Evolutionary conservation across 2,113 vertebrate species (phyloP).

Genomic region (Chloropsis cyanopogon): DNA sequence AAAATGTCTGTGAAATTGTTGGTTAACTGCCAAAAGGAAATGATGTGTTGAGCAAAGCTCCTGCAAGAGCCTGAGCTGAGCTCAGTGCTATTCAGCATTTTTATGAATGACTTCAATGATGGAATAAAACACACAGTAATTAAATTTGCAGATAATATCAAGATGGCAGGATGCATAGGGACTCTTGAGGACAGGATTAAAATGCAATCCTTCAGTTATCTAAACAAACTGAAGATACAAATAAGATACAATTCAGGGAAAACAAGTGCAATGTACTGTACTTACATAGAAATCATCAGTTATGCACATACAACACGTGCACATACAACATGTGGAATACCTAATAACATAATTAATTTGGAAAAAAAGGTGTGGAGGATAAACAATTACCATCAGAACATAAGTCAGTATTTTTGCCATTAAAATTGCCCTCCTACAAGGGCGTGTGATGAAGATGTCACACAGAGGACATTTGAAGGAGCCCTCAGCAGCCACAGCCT

Average conservation of each 20-base stretch:
- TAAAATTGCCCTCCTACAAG: background rate
- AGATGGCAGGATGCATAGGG: background rate
- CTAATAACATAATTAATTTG: background rate
- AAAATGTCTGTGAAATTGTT: background rate
- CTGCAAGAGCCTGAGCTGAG: background rate
- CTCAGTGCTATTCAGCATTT: conserved; percentile 11
- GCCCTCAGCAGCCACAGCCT: background rate
- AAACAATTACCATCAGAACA: background rate
- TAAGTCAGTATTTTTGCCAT: background rate
- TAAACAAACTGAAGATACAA: conserved; percentile 2
- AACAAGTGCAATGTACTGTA: background rate
- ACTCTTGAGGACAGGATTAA: background rate
- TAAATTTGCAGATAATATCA: conserved; percentile 15
- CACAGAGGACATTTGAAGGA: background rate
- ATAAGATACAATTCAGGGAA: background rate
- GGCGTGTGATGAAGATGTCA: background rate
- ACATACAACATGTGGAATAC: background rate
- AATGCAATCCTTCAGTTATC: background rate
- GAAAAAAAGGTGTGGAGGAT: background rate
- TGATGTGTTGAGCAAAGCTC: background rate
- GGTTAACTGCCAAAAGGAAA: conserved; percentile 6
- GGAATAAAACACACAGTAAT: conserved; percentile 12
- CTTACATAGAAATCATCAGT: background rate
- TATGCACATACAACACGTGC: background rate
- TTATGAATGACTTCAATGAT: background rate